These are phyloP conservation scores for Dolomedes plantarius DNA, from an alignment of 2,888 invertebrate genomes.

Conservation along the genomic window DNA sequence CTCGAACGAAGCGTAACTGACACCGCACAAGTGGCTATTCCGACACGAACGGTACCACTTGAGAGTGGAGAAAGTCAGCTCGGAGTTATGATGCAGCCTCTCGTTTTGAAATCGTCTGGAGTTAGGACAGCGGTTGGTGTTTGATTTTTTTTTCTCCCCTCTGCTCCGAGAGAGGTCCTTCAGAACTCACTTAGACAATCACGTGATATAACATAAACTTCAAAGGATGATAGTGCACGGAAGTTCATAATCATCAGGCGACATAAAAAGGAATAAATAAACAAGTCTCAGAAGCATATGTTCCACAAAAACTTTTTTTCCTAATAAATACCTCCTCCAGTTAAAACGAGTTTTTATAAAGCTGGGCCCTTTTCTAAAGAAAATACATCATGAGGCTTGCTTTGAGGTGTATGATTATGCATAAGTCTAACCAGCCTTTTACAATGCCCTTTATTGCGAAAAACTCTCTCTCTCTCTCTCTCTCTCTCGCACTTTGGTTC, in stretches of 20 bases:
- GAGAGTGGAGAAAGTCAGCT: not conserved
- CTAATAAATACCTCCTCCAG: too few species aligned
- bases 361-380: too few species aligned
- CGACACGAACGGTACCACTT: not conserved
- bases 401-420: too few species aligned
- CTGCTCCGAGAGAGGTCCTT: not conserved
- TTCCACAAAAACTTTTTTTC: too few species aligned
- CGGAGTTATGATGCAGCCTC: not conserved
- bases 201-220: not conserved
- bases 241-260: not conserved
- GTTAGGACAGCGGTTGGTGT: not conserved
- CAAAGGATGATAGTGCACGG: not conserved
- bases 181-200: not conserved
- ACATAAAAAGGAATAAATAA: too few species aligned
- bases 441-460: too few species aligned
- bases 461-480: too few species aligned
- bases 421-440: too few species aligned
- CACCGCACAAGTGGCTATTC: constrained; percentile 10
- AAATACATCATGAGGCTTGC: too few species aligned
- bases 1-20: constrained; percentile 11
- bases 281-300: too few species aligned
- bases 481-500: too few species aligned
- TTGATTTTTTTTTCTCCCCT: not conserved
- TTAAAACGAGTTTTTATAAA: too few species aligned
- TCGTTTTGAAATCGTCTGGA: not conserved